Evolutionary conservation across 2,797 vertebrate genomes (phyloP).

Genomic region (Chelmon rostratus): DNA sequence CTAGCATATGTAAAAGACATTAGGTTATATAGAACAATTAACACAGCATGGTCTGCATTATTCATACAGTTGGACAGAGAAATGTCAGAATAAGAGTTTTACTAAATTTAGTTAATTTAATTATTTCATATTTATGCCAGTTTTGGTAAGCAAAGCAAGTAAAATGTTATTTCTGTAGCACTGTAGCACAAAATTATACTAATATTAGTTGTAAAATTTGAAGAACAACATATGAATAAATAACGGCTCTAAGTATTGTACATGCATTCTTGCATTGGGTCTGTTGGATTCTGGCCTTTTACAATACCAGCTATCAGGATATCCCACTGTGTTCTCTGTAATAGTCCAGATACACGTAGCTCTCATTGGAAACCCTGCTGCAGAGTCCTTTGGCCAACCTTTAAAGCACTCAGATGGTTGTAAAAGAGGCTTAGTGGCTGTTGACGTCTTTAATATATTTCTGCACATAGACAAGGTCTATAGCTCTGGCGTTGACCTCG

Average conservation of each 20-base stretch:
- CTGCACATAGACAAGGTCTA: conserved; percentile 51
- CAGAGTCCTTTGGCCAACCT: conserved; percentile 60
- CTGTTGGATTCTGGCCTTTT: conserved; percentile 14
- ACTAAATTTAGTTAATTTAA: background rate
- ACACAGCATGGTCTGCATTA: conserved; percentile 17
- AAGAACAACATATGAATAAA: too few relatives aligned
- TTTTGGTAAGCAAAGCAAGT: conserved; percentile 7
- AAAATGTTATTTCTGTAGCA: background rate
- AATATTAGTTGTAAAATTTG: too few relatives aligned
- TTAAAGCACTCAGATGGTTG: conserved; percentile 44
- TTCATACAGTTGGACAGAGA: conserved; percentile 14
- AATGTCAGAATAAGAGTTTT: conserved; percentile 10
- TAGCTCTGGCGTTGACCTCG: conserved; percentile 50
- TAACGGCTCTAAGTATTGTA: background rate
- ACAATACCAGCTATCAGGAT: conserved; percentile 11
- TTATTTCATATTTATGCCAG: conserved; percentile 14
- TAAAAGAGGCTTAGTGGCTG: conserved; percentile 65
- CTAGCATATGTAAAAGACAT: conserved; percentile 44
- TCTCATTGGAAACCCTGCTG: conserved; percentile 42
- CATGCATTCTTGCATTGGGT: background rate
- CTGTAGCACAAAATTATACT: too few relatives aligned
- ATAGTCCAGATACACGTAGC: conserved; percentile 26
- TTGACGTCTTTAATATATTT: conserved; percentile 63
- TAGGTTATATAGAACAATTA: conserved; percentile 42
- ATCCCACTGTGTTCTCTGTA: conserved; percentile 29